Evolutionary conservation across 1,140 invertebrate species (phyloP).

Genomic region (Drosophila repletoides): DNA sequence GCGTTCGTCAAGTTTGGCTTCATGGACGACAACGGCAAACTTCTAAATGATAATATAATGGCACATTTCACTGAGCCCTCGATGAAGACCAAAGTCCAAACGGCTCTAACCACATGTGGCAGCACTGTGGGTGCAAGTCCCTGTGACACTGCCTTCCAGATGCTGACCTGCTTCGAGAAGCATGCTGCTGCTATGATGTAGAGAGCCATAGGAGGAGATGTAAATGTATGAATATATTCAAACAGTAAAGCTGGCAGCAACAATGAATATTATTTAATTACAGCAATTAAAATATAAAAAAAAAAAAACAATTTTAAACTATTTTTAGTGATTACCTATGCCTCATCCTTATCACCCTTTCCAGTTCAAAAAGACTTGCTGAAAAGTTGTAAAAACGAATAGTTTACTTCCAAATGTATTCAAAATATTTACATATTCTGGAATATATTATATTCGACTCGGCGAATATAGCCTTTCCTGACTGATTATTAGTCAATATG

Average conservation of each 20-base stretch:
- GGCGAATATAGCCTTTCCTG: too few species aligned
- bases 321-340: too few species aligned
- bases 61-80: neutral
- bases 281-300: conserved; percentile 3
- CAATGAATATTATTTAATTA: neutral
- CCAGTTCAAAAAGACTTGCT: too few species aligned
- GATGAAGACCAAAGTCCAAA: neutral
- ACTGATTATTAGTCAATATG: too few species aligned
- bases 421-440: too few species aligned
- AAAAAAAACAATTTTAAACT: too few species aligned
- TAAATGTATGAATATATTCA: neutral
- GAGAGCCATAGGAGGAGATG: neutral
- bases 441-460: too few species aligned
- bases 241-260: neutral
- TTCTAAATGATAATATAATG: conserved; percentile 34
- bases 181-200: neutral
- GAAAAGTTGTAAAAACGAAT: too few species aligned
- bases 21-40: conserved; percentile 50
- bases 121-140: conserved; percentile 41
- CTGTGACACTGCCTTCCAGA: conserved; percentile 61
- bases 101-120: conserved; percentile 34
- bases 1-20: conserved; percentile 46
- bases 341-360: too few species aligned
- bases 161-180: conserved; percentile 34
- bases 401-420: too few species aligned